phyloP scores from a whole-genome alignment of 2,113 vertebrate species.

The Nothocercus nigrocapillus region DNA sequence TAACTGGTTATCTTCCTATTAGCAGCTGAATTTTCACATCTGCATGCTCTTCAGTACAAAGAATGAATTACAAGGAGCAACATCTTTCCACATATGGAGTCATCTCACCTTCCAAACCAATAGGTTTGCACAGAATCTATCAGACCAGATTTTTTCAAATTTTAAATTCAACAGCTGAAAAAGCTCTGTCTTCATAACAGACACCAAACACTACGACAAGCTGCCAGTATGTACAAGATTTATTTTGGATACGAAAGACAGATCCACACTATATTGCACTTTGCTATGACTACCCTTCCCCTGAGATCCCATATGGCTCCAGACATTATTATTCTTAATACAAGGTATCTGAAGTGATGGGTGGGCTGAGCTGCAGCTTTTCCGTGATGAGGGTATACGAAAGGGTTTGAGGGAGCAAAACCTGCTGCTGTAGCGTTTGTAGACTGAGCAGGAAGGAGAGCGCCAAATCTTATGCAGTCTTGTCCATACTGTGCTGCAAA shows the following conservation, averaged over 20 bases:
- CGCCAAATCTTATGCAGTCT: neutral
- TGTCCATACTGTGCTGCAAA: neutral
- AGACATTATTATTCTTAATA: slow-evolving; percentile 1
- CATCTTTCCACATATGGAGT: neutral
- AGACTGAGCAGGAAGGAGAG: neutral
- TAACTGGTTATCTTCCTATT: neutral
- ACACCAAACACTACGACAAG: slow-evolving; percentile 39
- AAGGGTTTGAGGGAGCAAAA: neutral
- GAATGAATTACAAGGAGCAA: slow-evolving; percentile 8
- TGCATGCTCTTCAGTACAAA: neutral
- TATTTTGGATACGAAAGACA: slow-evolving; percentile 57
- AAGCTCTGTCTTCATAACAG: slow-evolving; percentile 10
- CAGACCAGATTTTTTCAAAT: slow-evolving; percentile 19
- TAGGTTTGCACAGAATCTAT: neutral
- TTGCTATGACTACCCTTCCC: neutral
- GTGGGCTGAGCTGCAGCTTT: slow-evolving; percentile 15
- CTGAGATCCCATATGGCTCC: neutral
- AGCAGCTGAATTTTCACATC: slow-evolving; percentile 23
- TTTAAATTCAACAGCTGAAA: slow-evolving; percentile 37
- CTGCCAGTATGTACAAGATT: slow-evolving; percentile 24
- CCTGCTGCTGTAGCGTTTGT: neutral
- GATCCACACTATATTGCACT: neutral
- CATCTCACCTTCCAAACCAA: neutral
- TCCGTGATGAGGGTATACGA: neutral
- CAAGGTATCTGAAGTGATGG: neutral